phyloP scores from a whole-genome alignment of 2,888 invertebrate genomes.

The Antitype chi region DNA sequence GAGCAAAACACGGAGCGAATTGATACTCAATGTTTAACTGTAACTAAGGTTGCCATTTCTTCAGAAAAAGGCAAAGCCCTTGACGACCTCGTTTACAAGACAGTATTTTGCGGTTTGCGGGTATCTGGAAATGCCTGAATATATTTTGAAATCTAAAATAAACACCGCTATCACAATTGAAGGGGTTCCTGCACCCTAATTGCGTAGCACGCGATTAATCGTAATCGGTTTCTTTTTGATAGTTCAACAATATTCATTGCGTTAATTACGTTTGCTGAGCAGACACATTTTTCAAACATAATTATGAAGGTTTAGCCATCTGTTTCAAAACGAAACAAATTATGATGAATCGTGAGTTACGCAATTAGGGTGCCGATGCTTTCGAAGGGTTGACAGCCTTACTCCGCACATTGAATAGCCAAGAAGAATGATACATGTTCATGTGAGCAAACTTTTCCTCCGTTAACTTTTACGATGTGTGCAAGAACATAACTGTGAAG shows the following conservation, averaged over 20 bases:
- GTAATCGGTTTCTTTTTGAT: no score
- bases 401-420: constrained; percentile 18
- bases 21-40: constrained; percentile 58
- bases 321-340: no score
- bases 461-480: constrained; percentile 65
- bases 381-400: constrained; percentile 40
- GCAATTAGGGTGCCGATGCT: no score
- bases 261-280: no score
- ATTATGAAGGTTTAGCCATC: no score
- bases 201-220: no score
- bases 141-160: background rate
- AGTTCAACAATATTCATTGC: no score
- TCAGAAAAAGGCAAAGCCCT: background rate
- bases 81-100: background rate
- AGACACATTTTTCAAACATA: no score
- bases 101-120: background rate
- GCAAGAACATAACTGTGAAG: constrained; percentile 63
- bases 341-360: no score
- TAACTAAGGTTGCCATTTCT: constrained; percentile 45
- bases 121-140: background rate
- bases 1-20: constrained; percentile 59
- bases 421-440: constrained; percentile 51
- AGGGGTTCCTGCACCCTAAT: no score
- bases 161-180: background rate
- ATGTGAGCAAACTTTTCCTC: constrained; percentile 46